Conservation (phyloP, 2,888 invertebrate genomes). For the Trilocha varians region DNA sequence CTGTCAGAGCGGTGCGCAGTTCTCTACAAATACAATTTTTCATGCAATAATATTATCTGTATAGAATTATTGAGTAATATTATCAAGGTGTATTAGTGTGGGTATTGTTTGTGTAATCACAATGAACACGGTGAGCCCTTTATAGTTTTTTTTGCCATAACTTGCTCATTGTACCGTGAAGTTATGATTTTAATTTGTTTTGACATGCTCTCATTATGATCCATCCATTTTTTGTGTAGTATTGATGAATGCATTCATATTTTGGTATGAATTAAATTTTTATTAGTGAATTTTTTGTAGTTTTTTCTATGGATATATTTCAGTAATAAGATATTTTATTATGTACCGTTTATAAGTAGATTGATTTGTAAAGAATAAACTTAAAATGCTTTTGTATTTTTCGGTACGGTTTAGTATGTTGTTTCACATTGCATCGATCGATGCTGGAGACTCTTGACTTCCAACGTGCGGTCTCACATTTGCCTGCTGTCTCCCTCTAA, state of each 20-base stretch:
- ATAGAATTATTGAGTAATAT: conserved; percentile 37
- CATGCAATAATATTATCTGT: conserved; percentile 31
- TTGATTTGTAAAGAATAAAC: not conserved
- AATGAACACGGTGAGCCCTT: conserved; percentile 68
- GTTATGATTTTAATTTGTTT: conserved; percentile 70
- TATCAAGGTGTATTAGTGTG: conserved; percentile 39
- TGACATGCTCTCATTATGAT: conserved; percentile 59
- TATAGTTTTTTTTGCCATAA: conserved; percentile 39
- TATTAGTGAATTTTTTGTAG: conserved; percentile 10
- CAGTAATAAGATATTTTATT: conserved; percentile 45
- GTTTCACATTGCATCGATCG: conserved; percentile 48
- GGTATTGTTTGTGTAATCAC: conserved; percentile 57
- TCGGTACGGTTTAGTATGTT: conserved; percentile 10
- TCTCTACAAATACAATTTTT: conserved; percentile 40
- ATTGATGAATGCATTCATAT: conserved; percentile 13
- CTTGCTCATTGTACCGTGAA: conserved; percentile 55
- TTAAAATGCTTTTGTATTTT: not conserved
- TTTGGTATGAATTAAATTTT: conserved; percentile 12
- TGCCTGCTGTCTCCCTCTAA: conserved; percentile 47
- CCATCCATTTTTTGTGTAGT: conserved; percentile 26
- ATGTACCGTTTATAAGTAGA: conserved; percentile 13
- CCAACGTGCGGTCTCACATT: conserved; percentile 46
- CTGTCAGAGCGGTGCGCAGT: conserved; percentile 48
- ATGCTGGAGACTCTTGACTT: conserved; percentile 69
- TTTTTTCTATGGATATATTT: conserved; percentile 10